phyloP scores from a whole-genome alignment of 2,797 vertebrate species.

The Tapirus indicus region DNA sequence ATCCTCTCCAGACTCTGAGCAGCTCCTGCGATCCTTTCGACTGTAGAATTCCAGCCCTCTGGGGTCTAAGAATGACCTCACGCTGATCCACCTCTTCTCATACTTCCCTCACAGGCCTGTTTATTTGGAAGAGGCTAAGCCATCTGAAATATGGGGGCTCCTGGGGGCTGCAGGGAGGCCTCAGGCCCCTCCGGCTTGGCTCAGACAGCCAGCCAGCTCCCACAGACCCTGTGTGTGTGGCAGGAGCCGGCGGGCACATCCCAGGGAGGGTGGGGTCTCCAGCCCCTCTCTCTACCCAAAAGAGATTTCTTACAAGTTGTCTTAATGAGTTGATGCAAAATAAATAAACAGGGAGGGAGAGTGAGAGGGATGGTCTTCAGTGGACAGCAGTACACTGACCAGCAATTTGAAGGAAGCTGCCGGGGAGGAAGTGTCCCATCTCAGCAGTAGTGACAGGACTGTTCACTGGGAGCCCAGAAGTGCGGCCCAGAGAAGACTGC shows the following conservation, averaged over 20 bases:
- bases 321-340: slow-evolving; percentile 83
- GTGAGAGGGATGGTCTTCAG: slow-evolving; percentile 76
- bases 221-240: slow-evolving; percentile 62
- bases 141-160: slow-evolving; percentile 46
- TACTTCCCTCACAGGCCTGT: slow-evolving; percentile 62
- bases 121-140: slow-evolving; percentile 75
- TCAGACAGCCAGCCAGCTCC: slow-evolving; percentile 54
- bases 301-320: slow-evolving; percentile 76
- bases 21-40: slow-evolving; percentile 72
- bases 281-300: background rate
- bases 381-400: slow-evolving; percentile 70
- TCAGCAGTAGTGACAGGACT: background rate
- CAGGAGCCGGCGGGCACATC: slow-evolving; percentile 66
- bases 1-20: background rate
- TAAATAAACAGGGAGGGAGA: slow-evolving; percentile 73
- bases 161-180: slow-evolving; percentile 73
- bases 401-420: slow-evolving; percentile 13
- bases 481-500: background rate
- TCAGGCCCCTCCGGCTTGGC: slow-evolving; percentile 72
- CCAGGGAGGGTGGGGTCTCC: slow-evolving; percentile 68
- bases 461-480: background rate
- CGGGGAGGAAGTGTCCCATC: background rate
- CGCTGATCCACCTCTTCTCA: background rate
- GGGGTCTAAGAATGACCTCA: slow-evolving; percentile 78
- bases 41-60: slow-evolving; percentile 67